A percentile compares a stretch with the other conserved stretches of the same genome.
Conservation (phyloP, 2,888 invertebrate genomes). For the Thera britannica region DNA sequence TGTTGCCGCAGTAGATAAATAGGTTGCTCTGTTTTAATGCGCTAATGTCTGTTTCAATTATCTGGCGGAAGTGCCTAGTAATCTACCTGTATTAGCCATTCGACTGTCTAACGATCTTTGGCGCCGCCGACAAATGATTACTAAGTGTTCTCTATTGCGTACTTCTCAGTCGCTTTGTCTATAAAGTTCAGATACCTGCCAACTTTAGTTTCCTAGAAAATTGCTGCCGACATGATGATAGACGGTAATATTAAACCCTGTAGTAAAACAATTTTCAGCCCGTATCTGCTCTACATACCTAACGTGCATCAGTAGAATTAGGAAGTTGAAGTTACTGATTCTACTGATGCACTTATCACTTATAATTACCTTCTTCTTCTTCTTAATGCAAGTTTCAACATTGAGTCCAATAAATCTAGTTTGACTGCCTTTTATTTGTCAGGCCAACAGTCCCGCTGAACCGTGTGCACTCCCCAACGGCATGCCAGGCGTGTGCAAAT, state of each 20-base stretch:
- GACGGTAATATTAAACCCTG: no score
- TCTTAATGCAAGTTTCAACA: neutral
- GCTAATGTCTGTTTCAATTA: slow-evolving; percentile 27
- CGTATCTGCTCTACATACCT: neutral
- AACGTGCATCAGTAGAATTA: neutral
- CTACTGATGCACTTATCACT: no score
- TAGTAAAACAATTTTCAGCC: neutral
- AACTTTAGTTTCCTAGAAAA: neutral
- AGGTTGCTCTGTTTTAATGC: slow-evolving; percentile 17
- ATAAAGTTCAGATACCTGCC: neutral
- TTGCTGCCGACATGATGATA: neutral
- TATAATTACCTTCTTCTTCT: no score
- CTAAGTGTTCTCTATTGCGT: slow-evolving; percentile 19
- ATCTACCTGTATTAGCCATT: slow-evolving; percentile 15
- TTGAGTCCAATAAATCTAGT: neutral
- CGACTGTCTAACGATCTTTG: slow-evolving; percentile 20
- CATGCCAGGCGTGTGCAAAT: slow-evolving; percentile 87
- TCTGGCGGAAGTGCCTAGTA: neutral
- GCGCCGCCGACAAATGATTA: slow-evolving; percentile 22
- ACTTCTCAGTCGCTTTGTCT: neutral
- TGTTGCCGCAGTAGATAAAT: slow-evolving; percentile 10
- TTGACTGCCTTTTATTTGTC: slow-evolving; percentile 4
- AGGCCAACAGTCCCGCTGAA: slow-evolving; percentile 85
- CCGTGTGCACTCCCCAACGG: slow-evolving; percentile 86
- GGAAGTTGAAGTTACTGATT: neutral